These are phyloP conservation scores for Himalopsyche anomala DNA, from an alignment of 2,888 invertebrate genomes.

Conservation along the genomic window DNA sequence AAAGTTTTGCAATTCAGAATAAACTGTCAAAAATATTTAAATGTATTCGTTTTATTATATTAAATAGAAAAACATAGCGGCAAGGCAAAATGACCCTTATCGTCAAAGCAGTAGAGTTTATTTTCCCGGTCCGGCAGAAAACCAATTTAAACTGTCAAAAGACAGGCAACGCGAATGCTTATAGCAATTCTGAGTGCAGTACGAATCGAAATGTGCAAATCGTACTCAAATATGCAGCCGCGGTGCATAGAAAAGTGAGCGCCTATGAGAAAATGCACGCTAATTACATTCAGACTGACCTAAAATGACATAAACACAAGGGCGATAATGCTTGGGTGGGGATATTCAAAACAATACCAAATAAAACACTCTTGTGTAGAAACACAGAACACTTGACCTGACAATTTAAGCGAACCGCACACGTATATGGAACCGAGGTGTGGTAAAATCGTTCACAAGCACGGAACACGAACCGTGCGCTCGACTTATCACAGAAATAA, in stretches of 20 bases:
- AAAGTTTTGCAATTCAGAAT: not conserved
- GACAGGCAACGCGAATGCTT: conserved; percentile 44
- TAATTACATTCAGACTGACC: conserved; percentile 50
- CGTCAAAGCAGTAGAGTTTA: conserved; percentile 70
- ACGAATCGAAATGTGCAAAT: conserved; percentile 36
- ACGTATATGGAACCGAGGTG: conserved; percentile 69
- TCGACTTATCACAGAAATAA: conserved; percentile 78
- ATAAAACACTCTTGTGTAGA: conserved; percentile 46
- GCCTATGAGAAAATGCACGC: conserved; percentile 46
- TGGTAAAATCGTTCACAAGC: conserved; percentile 75
- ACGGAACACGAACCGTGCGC: conserved; percentile 75
- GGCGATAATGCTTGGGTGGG: conserved; percentile 54
- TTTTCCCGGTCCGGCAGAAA: conserved; percentile 70
- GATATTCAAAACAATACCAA: conserved; percentile 58
- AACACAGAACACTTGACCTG: conserved; percentile 14
- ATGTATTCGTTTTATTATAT: conserved; percentile 26
- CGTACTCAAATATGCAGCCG: conserved; percentile 1
- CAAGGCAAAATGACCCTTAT: conserved; percentile 68
- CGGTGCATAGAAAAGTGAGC: conserved; percentile 41
- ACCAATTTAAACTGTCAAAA: conserved; percentile 78
- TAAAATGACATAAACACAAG: conserved; percentile 57
- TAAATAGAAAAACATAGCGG: conserved; percentile 14
- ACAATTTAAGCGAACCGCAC: conserved; percentile 66
- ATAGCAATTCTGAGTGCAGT: conserved; percentile 2
- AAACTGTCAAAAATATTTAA: conserved; percentile 34